These are phyloP conservation scores for Ranitomeya imitator DNA, from an alignment of 2,113 vertebrate species.

Conservation along the genomic window DNA sequence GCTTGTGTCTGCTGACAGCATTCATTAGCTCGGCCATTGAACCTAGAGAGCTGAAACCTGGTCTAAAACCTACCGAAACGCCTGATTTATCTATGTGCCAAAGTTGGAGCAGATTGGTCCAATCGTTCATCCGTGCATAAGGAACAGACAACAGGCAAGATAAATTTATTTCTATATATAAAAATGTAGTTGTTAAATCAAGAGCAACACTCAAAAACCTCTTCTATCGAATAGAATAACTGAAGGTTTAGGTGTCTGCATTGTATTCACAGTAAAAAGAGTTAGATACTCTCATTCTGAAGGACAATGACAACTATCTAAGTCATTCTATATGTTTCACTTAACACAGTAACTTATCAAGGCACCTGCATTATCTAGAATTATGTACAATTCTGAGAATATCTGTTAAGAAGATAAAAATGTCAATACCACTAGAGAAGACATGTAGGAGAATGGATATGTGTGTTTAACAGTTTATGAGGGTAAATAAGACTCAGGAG, in stretches of 20 bases:
- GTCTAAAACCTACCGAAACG: too few species aligned
- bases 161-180: background rate
- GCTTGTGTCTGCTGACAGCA: too few species aligned
- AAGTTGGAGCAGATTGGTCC: too few species aligned
- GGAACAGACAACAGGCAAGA: too few species aligned
- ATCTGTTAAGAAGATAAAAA: conserved; percentile 45
- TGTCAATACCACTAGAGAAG: conserved; percentile 15
- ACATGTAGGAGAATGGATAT: conserved; percentile 23
- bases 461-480: conserved; percentile 30
- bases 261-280: background rate
- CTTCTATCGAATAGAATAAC: background rate
- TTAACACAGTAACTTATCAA: conserved; percentile 37
- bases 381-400: conserved; percentile 47
- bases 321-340: conserved; percentile 37
- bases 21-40: too few species aligned
- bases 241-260: background rate
- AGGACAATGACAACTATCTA: conserved; percentile 28
- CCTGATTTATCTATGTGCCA: too few species aligned
- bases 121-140: too few species aligned
- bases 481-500: conserved; percentile 4
- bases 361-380: conserved; percentile 32
- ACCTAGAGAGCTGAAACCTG: too few species aligned
- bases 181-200: background rate
- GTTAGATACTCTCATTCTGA: conserved; percentile 11
- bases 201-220: background rate